Evolutionary conservation across 92 coral and sea anemone genomes (phyloP).

Genomic region (Paramuricea clavata): DNA sequence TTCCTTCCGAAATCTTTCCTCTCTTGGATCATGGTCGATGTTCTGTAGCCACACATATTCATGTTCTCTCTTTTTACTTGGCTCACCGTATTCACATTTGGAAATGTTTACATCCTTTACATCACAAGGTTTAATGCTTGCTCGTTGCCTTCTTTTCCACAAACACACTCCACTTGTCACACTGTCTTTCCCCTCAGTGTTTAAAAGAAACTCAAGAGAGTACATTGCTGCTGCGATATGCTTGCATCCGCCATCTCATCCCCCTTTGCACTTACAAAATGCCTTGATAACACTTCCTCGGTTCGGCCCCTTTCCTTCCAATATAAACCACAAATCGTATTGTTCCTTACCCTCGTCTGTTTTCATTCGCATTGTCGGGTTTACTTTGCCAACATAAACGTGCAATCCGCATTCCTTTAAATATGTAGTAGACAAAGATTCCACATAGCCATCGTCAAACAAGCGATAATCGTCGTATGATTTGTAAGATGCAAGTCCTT

Average conservation of each 20-base stretch:
- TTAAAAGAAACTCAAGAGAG: constrained; percentile 5
- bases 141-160: neutral
- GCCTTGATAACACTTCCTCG: no score
- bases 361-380: neutral
- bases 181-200: constrained; percentile 16
- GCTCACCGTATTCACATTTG: constrained; percentile 48
- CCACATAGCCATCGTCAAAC: no score
- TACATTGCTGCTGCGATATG: constrained; percentile 34
- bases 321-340: constrained; percentile 20
- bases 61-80: constrained; percentile 2
- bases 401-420: no score
- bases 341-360: neutral
- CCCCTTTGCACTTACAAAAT: no score
- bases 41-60: constrained; percentile 26
- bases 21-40: constrained; percentile 9
- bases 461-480: neutral
- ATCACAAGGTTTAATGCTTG: constrained; percentile 38
- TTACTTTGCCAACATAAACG: no score
- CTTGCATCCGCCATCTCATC: constrained; percentile 25
- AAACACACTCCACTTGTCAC: constrained; percentile 16
- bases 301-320: no score
- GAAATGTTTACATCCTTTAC: constrained; percentile 64
- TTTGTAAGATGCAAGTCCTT: neutral
- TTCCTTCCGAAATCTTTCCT: constrained; percentile 9
- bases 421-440: no score